phyloP scores from a whole-genome alignment of 2,888 invertebrate genomes.

The Melitaea athalia region DNA sequence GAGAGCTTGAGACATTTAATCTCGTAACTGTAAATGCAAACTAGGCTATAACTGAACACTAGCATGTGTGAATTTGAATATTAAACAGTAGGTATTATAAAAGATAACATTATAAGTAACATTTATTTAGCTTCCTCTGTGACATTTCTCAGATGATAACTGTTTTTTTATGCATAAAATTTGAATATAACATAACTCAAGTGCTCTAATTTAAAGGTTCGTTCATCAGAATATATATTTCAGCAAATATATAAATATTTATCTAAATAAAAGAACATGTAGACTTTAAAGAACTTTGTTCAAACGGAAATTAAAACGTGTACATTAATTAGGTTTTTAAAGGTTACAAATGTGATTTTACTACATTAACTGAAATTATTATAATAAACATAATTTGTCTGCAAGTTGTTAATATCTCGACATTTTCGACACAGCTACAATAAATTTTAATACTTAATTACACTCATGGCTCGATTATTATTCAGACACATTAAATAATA shows the following conservation, averaged over 20 bases:
- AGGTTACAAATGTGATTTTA: conserved; percentile 11
- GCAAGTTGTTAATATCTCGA: conserved; percentile 2
- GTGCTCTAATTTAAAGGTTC: conserved; percentile 17
- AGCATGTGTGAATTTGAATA: conserved; percentile 39
- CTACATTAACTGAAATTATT: conserved; percentile 8
- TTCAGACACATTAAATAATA: neutral
- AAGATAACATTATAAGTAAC: conserved; percentile 42
- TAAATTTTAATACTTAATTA: conserved; percentile 1
- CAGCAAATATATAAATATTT: neutral
- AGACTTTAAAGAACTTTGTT: conserved; percentile 3
- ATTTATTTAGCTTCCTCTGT: conserved; percentile 33
- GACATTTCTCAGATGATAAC: conserved; percentile 36
- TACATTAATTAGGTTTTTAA: conserved; percentile 5
- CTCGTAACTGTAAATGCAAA: conserved; percentile 35
- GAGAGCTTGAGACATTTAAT: conserved; percentile 34
- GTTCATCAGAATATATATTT: conserved; percentile 5
- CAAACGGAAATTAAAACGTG: conserved; percentile 9
- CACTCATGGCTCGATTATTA: neutral
- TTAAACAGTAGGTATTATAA: conserved; percentile 33
- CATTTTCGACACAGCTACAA: conserved; percentile 1
- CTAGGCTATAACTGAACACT: conserved; percentile 32
- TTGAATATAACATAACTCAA: conserved; percentile 16
- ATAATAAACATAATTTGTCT: conserved; percentile 2
- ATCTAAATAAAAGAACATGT: conserved; percentile 9
- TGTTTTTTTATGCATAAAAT: conserved; percentile 25